Percentiles rank a stretch among this genome's conserved stretches.
phyloP scores from a whole-genome alignment of 2,888 invertebrate species.

The Xanthostigma xanthostigma region DNA sequence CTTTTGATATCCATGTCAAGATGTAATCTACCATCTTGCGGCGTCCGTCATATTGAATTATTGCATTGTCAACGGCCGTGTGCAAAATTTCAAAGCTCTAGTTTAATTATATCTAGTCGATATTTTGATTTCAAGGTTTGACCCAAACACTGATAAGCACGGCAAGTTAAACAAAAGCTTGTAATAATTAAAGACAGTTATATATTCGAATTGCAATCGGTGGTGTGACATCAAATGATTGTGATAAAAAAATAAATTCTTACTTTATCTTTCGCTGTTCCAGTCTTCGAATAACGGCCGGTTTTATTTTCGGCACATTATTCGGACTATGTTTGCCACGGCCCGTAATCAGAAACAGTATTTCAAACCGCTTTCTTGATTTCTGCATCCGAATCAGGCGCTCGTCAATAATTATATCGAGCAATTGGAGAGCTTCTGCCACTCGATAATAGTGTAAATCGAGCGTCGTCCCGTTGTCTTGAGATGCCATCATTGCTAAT shows the following conservation, averaged over 20 bases:
- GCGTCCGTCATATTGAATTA: too few species aligned
- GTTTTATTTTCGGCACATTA: constrained; percentile 53
- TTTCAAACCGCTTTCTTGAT: constrained; percentile 20
- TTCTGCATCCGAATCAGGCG: constrained; percentile 39
- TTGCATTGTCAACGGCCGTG: too few species aligned
- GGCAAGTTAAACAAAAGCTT: too few species aligned
- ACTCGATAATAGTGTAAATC: constrained; percentile 70
- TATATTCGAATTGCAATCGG: too few species aligned
- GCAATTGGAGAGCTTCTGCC: constrained; percentile 51
- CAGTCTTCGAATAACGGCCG: constrained; percentile 50
- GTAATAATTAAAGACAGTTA: too few species aligned
- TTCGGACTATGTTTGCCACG: constrained; percentile 58
- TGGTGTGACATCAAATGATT: not conserved
- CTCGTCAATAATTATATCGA: constrained; percentile 54
- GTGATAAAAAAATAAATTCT: constrained; percentile 17
- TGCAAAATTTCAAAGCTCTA: too few species aligned
- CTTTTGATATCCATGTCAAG: too few species aligned
- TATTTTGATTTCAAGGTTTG: too few species aligned
- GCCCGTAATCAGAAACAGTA: constrained; percentile 63
- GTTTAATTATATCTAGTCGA: too few species aligned
- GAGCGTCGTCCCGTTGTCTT: constrained; percentile 39
- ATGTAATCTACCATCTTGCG: too few species aligned
- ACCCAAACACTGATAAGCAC: too few species aligned
- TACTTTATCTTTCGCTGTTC: constrained; percentile 44
- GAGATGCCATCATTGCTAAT: constrained; percentile 34